Evolutionary conservation across 2,113 vertebrate genomes (phyloP).

Genomic region (Centropus unirufus): DNA sequence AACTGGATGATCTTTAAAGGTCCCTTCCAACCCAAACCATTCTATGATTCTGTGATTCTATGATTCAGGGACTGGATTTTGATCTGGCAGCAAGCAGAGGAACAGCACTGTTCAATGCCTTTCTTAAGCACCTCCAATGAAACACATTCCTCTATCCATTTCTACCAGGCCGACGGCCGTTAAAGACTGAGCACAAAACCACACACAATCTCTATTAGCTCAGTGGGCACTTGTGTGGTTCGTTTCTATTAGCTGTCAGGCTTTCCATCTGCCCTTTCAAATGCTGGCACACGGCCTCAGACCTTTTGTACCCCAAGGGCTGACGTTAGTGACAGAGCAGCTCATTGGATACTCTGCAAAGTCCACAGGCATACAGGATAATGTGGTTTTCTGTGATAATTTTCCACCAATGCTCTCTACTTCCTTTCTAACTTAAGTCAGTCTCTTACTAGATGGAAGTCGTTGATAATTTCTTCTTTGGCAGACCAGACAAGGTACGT

Average conservation of each 20-base stretch:
- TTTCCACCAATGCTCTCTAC: neutral
- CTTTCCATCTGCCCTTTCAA: constrained; percentile 30
- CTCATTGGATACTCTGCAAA: neutral
- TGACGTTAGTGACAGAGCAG: neutral
- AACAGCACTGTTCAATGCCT: neutral
- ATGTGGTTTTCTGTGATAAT: neutral
- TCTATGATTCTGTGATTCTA: too few relatives aligned
- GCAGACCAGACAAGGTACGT: neutral
- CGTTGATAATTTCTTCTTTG: neutral
- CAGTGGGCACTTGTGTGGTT: neutral
- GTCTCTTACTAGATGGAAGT: neutral
- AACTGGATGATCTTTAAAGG: too few relatives aligned
- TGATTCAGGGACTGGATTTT: neutral
- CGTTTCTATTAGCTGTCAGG: neutral
- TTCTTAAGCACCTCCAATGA: neutral
- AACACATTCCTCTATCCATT: neutral
- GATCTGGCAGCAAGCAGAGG: neutral
- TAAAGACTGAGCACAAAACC: neutral
- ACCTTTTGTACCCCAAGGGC: neutral
- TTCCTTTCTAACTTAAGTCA: neutral
- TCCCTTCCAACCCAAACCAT: too few relatives aligned
- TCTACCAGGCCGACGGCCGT: neutral
- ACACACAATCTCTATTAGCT: neutral
- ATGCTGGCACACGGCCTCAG: rapidly evolving
- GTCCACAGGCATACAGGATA: neutral